Conservation (phyloP, 2,797 vertebrate genomes). For the Ctenopoma kingsleyae region DNA sequence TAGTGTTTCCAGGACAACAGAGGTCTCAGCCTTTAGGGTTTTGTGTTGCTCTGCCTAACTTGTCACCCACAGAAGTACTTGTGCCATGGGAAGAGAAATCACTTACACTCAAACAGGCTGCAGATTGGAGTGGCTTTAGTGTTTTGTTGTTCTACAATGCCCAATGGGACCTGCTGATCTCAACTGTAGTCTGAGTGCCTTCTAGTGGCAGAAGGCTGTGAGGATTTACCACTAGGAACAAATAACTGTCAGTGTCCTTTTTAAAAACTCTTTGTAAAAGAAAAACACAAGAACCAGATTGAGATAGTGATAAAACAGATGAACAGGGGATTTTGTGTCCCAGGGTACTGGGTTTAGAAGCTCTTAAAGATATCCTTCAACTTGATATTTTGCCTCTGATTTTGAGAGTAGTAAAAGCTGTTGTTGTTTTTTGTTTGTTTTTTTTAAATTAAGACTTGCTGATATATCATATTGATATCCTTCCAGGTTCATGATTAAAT, state of each 20-base stretch:
- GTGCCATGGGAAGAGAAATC: constrained; percentile 50
- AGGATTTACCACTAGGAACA: constrained; percentile 13
- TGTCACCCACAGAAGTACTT: constrained; percentile 56
- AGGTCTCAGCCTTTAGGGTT: constrained; percentile 47
- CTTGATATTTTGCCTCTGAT: background rate
- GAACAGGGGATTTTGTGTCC: background rate
- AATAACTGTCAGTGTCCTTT: constrained; percentile 5
- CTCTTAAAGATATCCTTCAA: background rate
- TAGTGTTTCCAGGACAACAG: constrained; percentile 58
- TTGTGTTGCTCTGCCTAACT: constrained; percentile 46
- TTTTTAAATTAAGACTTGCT: background rate
- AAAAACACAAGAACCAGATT: background rate
- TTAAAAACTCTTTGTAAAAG: constrained; percentile 17
- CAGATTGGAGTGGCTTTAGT: constrained; percentile 49
- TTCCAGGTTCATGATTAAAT: background rate
- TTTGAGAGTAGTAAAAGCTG: constrained; percentile 2
- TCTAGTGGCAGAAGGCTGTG: constrained; percentile 43
- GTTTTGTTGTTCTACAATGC: constrained; percentile 57
- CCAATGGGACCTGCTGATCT: constrained; percentile 43
- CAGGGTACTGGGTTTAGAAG: background rate
- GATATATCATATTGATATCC: background rate
- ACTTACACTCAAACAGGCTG: constrained; percentile 47
- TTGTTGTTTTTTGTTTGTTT: too few species aligned
- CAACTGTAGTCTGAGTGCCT: constrained; percentile 47
- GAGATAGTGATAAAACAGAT: background rate